Conservation (phyloP, 2,888 invertebrate species). For the Chalcosyrphus nemorum region DNA sequence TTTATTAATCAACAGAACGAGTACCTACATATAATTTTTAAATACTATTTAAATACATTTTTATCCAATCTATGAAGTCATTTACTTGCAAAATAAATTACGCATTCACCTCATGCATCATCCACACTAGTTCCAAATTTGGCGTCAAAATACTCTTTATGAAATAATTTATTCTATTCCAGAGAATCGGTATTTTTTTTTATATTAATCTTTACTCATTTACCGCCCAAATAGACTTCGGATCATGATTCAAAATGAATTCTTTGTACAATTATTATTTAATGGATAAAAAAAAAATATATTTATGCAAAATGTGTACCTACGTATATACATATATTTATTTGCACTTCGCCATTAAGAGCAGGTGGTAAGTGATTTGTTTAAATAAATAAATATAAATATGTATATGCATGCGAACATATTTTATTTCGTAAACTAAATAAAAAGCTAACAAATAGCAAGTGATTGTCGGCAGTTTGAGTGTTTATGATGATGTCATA, state of each 20-base stretch:
- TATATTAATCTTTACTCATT: neutral
- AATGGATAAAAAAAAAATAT: conserved; percentile 10
- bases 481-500: conserved; percentile 62
- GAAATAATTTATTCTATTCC: conserved; percentile 48
- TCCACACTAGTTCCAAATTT: conserved; percentile 49
- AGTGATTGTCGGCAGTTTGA: conserved; percentile 31
- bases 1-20: neutral
- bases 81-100: conserved; percentile 43
- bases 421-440: too few relatives aligned
- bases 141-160: conserved; percentile 43
- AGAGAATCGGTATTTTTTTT: neutral
- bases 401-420: conserved; percentile 7
- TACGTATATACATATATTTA: neutral
- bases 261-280: conserved; percentile 18
- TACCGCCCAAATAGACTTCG: conserved; percentile 27
- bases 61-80: conserved; percentile 33
- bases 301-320: neutral
- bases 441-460: conserved; percentile 28
- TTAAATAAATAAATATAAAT: conserved; percentile 7
- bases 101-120: conserved; percentile 54
- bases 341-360: conserved; percentile 6
- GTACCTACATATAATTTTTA: neutral
- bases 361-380: conserved; percentile 43
- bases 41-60: conserved; percentile 9
- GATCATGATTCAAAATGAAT: conserved; percentile 8